Evolutionary conservation across 2,888 invertebrate species (phyloP).

Genomic region (Mantis religiosa): DNA sequence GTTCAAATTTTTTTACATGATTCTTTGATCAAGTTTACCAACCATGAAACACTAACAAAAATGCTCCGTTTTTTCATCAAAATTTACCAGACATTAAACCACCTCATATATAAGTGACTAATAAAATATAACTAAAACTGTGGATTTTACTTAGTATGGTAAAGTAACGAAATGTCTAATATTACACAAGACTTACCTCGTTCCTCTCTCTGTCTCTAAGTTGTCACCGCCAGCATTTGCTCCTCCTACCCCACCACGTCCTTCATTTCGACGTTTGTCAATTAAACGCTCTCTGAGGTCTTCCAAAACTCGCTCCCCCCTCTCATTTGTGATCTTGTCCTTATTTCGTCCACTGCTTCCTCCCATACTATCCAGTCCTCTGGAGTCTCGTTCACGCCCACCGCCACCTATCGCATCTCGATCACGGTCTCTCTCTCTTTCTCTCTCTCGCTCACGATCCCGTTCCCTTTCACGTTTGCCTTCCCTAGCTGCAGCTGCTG

Average conservation of each 20-base stretch:
- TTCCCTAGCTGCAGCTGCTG: conserved; percentile 2
- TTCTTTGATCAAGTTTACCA: too few relatives aligned
- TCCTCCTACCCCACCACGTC: conserved; percentile 46
- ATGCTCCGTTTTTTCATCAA: too few relatives aligned
- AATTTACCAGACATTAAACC: too few relatives aligned
- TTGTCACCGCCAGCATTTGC: neutral
- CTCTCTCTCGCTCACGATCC: neutral
- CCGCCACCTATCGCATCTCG: neutral
- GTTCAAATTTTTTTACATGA: too few relatives aligned
- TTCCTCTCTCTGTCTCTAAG: conserved; percentile 16
- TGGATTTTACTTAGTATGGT: too few relatives aligned
- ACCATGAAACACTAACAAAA: too few relatives aligned
- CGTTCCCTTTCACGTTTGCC: neutral
- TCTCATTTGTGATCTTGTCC: conserved; percentile 1
- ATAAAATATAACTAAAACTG: too few relatives aligned
- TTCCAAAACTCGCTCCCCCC: conserved; percentile 43
- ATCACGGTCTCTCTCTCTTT: neutral
- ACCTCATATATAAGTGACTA: too few relatives aligned
- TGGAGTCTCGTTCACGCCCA: conserved; percentile 1
- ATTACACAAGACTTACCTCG: neutral
- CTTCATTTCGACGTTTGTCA: conserved; percentile 63
- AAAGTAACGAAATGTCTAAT: too few relatives aligned
- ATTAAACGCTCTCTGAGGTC: conserved; percentile 70
- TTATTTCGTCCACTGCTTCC: conserved; percentile 1
- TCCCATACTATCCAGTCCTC: neutral